Base-by-base conservation (phyloP, 2,797 vertebrate genomes). In the Strix occidentalis region DNA sequence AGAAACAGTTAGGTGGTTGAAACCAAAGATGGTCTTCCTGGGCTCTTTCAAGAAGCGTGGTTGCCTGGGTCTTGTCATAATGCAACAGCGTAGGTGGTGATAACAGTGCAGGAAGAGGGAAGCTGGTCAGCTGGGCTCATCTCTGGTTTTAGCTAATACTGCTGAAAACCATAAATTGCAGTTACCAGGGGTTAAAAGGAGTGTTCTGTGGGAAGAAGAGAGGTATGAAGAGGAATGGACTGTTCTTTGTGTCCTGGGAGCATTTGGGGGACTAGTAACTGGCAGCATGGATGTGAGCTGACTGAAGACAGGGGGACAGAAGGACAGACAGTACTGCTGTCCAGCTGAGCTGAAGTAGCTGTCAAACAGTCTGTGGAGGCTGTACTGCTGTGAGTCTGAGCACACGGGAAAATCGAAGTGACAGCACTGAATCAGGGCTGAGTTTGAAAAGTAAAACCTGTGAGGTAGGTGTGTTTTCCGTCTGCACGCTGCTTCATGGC, bases 21-120 rank as follows among this genome's bases (percentile, higher is more conserved):
- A 95, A 80, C 85, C 83, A 89, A 90, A 95, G 84, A 58, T 70
- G 41, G 66, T 93, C 33, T 90, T 95, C 11, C 20, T 89, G 82
- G 72, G 72, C 25, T 53, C 61, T 89, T 81, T 81, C 35, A 81
- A 89, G 69, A 51, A 85, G 35, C 17, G 6, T 58, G 24, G 21
- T 35, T 96, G 75, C 33, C 41, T 85, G 68, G 31, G 11, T 65
- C 54, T 70, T 92, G 65, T 64, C 41, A 12, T 54, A 74, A 26
- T 69, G 13, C 46, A 58, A 25, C 35, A 66, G 56, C 65, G 57
- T 14, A 48, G 74, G 43, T 70, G 54, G 50, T 58, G 87, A 65
- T 56, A 51, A 90, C 33, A 8, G 46, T 83, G 28, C 45, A 28
- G 90, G 35, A 60, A 12, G 29, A 72, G 51, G 23, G 72, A 90